Evolutionary conservation across 2,113 vertebrate species (phyloP), one percentile per base, ranked within the genome.

Genomic region (Columba livia): DNA sequence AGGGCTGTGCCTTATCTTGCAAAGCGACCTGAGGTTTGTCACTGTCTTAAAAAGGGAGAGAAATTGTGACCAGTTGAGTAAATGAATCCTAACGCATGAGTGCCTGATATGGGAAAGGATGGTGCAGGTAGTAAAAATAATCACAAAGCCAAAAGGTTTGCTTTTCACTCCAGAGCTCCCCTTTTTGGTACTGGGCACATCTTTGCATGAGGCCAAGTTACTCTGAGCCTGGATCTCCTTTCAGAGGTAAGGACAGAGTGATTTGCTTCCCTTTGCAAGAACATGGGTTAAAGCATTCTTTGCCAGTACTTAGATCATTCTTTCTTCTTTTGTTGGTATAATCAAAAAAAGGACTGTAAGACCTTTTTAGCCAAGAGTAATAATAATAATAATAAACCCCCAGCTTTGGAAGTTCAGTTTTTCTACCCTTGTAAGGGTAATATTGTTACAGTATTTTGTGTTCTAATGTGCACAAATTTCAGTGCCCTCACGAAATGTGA

Each of bases 231-330:
- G 94, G 94, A 96, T 97, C 90, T 47, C 89, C 90, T 97, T 97
- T 97, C 97, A 96, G 70, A 97, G 97, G 96, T 95, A 97, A 97
- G 91, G 66, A 34, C 74, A 92, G 72, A 93, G 72, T 87, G 96
- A 97, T 97, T 97, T 97, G 96, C 96, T 95, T 90, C 85, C 31
- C 19, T 97, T 97, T 97, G 91, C 0, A 2, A 62, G 56, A 91
- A 93, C 94, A 93, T 73, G 60, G 83, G 71, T 94, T 96, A 95
- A 95, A 94, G 93, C 67, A 78, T 93, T 94, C 87, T 90, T 92
- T 91, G 86, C 93, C 81, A 93, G 93, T 88, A 79, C 66, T 96
- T 85, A 86, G 69, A 61, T 88, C 72, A 78, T 84, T 57, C 87
- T 94, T 95, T 97, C 72, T 91, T 93, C 95, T 93, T 87, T 79